These are phyloP conservation scores for Pseudorectes ferrugineus DNA, from an alignment of 2,113 vertebrate genomes.

Conservation along the genomic window DNA sequence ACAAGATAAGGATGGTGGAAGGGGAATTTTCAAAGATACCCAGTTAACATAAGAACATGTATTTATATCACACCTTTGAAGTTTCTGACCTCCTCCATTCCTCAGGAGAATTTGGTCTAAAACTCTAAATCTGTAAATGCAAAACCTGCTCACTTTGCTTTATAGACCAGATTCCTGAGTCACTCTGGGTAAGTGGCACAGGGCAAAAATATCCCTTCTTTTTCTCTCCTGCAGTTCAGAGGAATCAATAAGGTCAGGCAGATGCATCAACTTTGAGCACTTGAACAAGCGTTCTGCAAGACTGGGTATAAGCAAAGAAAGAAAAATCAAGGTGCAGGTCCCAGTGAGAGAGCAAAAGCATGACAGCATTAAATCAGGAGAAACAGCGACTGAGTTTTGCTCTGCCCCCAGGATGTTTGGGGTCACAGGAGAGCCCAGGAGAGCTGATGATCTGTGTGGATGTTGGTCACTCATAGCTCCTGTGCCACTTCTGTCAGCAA, in stretches of 20 bases:
- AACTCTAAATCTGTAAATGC: neutral
- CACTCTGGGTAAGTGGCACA: neutral
- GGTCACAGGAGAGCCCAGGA: neutral
- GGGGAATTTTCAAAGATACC: neutral
- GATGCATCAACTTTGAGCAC: neutral
- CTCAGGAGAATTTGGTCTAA: neutral
- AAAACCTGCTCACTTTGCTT: neutral
- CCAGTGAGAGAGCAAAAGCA: neutral
- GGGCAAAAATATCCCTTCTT: neutral
- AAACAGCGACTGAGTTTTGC: neutral
- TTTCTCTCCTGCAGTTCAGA: neutral
- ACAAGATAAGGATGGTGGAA: neutral
- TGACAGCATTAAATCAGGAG: neutral
- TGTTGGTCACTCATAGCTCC: neutral
- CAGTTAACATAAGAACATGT: neutral
- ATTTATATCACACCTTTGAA: neutral
- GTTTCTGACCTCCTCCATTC: neutral
- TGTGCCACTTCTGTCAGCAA: neutral
- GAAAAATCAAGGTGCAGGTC: neutral
- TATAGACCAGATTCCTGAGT: neutral
- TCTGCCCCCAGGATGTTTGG: neutral
- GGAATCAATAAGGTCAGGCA: neutral
- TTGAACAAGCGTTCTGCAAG: neutral
- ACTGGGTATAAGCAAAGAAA: neutral
- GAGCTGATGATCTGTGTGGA: neutral